Percentiles rank a stretch among this genome's conserved stretches.
phyloP scores from a whole-genome alignment of 2,113 vertebrate genomes.

The Nannobrachium achirus region DNA sequence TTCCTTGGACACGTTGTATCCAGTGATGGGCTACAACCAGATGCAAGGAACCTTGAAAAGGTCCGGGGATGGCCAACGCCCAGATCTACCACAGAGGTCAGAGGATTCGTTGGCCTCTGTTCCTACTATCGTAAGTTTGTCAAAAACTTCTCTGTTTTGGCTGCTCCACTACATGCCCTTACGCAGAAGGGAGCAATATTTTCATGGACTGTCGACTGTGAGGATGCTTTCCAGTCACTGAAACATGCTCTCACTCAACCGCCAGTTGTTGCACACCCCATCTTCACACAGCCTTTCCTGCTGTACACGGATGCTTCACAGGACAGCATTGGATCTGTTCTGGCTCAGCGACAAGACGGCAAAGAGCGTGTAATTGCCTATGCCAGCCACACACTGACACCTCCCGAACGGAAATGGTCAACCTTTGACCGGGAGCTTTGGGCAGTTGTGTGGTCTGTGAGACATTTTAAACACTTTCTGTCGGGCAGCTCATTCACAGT shows the following conservation, averaged over 20 bases:
- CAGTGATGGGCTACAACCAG: slow-evolving; percentile 13
- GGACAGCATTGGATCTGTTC: no score
- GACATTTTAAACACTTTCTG: slow-evolving; percentile 15
- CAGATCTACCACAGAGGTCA: slow-evolving; percentile 5
- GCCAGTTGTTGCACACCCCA: slow-evolving; percentile 10
- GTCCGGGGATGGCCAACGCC: slow-evolving; percentile 13
- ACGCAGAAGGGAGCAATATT: slow-evolving; percentile 11
- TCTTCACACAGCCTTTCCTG: slow-evolving; percentile 8
- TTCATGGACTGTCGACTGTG: slow-evolving; percentile 20
- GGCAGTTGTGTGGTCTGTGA: slow-evolving; percentile 7
- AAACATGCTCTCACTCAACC: slow-evolving; percentile 24
- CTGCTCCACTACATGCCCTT: not conserved
- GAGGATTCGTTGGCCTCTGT: slow-evolving; percentile 12
- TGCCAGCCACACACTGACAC: slow-evolving; percentile 16
- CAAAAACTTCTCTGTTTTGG: not conserved
- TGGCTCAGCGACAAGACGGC: no score
- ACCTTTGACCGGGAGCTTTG: slow-evolving; percentile 17
- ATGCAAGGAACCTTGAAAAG: slow-evolving; percentile 17
- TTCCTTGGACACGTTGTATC: slow-evolving; percentile 26
- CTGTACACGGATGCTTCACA: slow-evolving; percentile 1
- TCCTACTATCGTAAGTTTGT: slow-evolving; percentile 20
- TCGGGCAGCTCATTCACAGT: slow-evolving; percentile 30
- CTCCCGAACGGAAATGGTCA: slow-evolving; percentile 27
- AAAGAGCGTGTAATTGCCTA: no score
- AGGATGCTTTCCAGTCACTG: slow-evolving; percentile 33